Base-by-base conservation (phyloP, 2,797 vertebrate genomes). In the Botia kubotai region DNA sequence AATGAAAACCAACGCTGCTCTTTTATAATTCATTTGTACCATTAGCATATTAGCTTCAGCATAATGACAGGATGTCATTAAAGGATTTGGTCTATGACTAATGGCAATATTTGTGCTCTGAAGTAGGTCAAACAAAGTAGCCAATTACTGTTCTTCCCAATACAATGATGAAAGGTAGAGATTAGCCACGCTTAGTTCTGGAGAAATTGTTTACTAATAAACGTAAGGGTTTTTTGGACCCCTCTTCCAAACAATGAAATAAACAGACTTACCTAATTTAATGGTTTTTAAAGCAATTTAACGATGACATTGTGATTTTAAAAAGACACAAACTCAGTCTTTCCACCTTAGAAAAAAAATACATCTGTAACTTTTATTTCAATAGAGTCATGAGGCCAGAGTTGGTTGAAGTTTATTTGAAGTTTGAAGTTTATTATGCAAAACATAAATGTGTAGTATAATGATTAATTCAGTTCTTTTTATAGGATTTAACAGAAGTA, bases 11-110 rank as follows among this genome's bases (percentile, higher is more conserved):
- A 79, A 87, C 77, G 72, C 80, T 80, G 65, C 86, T 86, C 80
- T 87, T 86, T 87, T 87, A 80, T 82, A 86, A 86, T 86, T 85
- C 80, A 87, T 87, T 88, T 86, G 86, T 85, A 80, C 80, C 81
- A 89, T 89, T 88, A 87, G 83, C 85, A 81, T 88, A 87, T 89
- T 87, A 88, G 85, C 82, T 80, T 75, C 65, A 67, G 76, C 73
- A 74, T 87, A 89, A 88, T 85, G 83, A 81, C 83, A 84, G 88
- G 85, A 87, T 88, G 83, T 84, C 81, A 86, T 87, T 87, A 85
- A 87, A 81, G 74, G 77, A 88, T 87, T 85, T 84, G 74, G 83
- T 85, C 72, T 86, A 73, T 84, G 79, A 83, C 84, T 89, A 87
- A 87, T 86, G 83, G 84, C 79, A 86, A 84, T 83, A 86, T 86